Percentiles rank a stretch among this genome's conserved stretches.
Conservation (phyloP, 1,140 invertebrate species). For the Chelonus insularis region DNA sequence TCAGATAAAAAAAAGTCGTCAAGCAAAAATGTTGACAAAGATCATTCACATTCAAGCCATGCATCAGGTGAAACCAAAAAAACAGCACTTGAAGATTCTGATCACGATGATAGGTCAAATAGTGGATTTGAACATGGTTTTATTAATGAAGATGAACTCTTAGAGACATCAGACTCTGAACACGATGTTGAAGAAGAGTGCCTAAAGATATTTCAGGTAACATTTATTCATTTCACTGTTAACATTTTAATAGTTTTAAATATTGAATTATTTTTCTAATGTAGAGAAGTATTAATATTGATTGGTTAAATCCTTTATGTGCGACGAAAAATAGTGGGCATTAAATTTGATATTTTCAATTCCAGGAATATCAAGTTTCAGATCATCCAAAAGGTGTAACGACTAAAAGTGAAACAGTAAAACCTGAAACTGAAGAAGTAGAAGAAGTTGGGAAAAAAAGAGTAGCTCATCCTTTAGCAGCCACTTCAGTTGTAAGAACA, state of each 20-base stretch:
- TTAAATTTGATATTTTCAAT: too few relatives aligned
- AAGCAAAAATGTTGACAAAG: constrained; percentile 35
- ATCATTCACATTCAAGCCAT: constrained; percentile 34
- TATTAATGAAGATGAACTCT: constrained; percentile 42
- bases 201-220: constrained; percentile 73
- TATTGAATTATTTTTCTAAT: too few relatives aligned
- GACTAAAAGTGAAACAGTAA: constrained; percentile 34
- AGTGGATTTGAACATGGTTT: constrained; percentile 32
- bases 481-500: constrained; percentile 29
- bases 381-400: constrained; percentile 44
- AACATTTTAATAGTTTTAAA: too few relatives aligned
- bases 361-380: constrained; percentile 53
- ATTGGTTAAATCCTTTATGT: too few relatives aligned
- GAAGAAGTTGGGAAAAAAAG: constrained; percentile 51
- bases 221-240: too few relatives aligned
- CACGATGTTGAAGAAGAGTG: constrained; percentile 72
- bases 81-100: constrained; percentile 30
- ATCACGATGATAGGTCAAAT: constrained; percentile 33
- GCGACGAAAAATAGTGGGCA: too few relatives aligned
- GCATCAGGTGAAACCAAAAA: constrained; percentile 36
- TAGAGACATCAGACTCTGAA: constrained; percentile 58
- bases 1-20: constrained; percentile 34
- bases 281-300: too few relatives aligned
- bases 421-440: constrained; percentile 39
- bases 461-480: constrained; percentile 53